Conservation (phyloP, 2,797 vertebrate genomes). For the Pseudomugil tenellus region DNA sequence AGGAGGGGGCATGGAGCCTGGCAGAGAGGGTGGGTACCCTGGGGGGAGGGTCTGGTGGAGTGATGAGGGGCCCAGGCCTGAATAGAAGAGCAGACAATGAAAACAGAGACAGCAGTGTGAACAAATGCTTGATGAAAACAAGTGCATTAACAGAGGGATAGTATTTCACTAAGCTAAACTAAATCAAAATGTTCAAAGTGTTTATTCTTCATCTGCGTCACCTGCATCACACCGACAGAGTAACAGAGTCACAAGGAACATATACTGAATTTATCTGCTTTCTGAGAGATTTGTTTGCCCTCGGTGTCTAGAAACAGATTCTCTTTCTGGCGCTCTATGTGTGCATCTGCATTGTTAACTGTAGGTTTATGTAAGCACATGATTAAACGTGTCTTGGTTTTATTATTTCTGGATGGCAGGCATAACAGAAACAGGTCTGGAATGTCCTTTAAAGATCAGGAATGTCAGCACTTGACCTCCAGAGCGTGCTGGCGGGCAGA, state of each 20-base stretch:
- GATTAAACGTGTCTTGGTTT: constrained; percentile 9
- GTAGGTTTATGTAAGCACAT: constrained; percentile 18
- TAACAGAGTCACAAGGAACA: constrained; percentile 15
- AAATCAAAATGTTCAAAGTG: constrained; percentile 25
- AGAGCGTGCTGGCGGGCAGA: constrained; percentile 30
- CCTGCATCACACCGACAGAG: no score
- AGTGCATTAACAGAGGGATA: not conserved
- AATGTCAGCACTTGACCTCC: constrained; percentile 59
- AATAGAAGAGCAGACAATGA: not conserved
- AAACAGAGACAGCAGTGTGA: not conserved
- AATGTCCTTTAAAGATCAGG: constrained; percentile 70
- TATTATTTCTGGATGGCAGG: constrained; percentile 74
- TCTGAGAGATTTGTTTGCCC: constrained; percentile 35
- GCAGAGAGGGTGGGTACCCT: constrained; percentile 88
- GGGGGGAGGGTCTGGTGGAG: constrained; percentile 93
- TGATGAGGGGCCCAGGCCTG: constrained; percentile 91
- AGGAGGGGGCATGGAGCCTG: constrained; percentile 88
- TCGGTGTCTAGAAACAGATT: constrained; percentile 71
- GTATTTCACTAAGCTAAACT: not conserved
- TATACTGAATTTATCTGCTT: constrained; percentile 33
- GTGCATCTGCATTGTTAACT: constrained; percentile 7
- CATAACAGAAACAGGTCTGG: constrained; percentile 46
- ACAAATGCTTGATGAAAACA: not conserved
- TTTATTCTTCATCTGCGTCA: constrained; percentile 20
- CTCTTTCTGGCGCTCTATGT: constrained; percentile 33